Evolutionary conservation across 2,113 vertebrate species (phyloP), one percentile per base, ranked within the genome.

Genomic region (Cyanistes caeruleus): DNA sequence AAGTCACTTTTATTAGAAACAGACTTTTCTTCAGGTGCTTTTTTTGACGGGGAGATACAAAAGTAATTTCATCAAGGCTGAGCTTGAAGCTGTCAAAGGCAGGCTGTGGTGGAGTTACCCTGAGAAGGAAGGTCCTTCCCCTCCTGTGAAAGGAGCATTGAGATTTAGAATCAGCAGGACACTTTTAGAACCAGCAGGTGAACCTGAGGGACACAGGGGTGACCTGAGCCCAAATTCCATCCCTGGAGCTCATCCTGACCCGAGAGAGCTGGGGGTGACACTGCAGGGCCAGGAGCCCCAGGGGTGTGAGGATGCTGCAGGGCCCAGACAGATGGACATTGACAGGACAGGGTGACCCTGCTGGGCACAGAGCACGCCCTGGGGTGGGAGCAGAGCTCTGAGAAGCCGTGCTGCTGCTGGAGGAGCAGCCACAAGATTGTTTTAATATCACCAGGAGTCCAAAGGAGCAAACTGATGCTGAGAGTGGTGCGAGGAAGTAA

Each of bases 401-500:
- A 22, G 60, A 16, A 78, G 51, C n/a, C n/a, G n/a, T n/a, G n/a
- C 33, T 60, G 75, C 27, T 53, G 53, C 69, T 48, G 53, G 5
- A 44, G 44, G n/a, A 76, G 37, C 41, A 49, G 53, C 64, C 49
- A 43, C 2, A 0, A 4, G 31, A 52, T 15, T 15, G 4, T 3
- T 24, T 18, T 1, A 19, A 4, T 10, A 62, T 8, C 10, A 0
- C 33, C 10, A 4, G 5, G 37, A 28, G 22, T 13, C 62, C 28
- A 3, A 46, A 41, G 51, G 62, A 49, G 22, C 13, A 60, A 37
- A 18, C 5, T 16, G 30, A 62, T 35, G 60, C 4, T 30, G 41
- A 58, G 58, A 37, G 31, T 1, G 59, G 18, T 0, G 14, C 0
- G 24, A 10, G 15, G 49, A 21, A 15, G 16, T 13, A 8, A 5